Base-by-base conservation (phyloP, 2,113 vertebrate species). In the Planiliza haematocheilus region DNA sequence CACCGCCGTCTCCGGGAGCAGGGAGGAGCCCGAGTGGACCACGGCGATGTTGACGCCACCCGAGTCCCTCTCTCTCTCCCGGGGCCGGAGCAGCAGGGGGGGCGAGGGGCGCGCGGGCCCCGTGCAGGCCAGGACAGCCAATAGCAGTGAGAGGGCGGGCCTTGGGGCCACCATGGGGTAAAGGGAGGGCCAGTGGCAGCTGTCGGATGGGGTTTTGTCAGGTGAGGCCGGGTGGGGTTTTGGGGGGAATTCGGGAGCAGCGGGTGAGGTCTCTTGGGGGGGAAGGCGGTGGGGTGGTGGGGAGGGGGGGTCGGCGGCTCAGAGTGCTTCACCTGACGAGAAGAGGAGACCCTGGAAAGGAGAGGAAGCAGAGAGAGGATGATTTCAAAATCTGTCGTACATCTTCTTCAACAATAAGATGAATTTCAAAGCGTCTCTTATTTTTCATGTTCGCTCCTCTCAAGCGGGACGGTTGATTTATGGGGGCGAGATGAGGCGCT, bases 101-200 rank as follows among this genome's bases (percentile, higher is more conserved):
- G 93, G 93, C 83, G 94, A 94, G 86, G 93, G 90, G 81, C 91
- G 90, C 13, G 88, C 93, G 24, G 92, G 94, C 86, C 92, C 95
- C 89, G 94, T 93, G 89, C 95, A 95, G 70, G 93, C 93, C 92
- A 94, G 90, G 81, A 94, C 86, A 85, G 93, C 94, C 92, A 94
- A 86, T 56, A 94, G 88, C 81, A 94, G 86, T 78, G 94, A 93
- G 87, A 94, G 90, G 83, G 90, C 84, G 64, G 93, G 92, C 89
- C 89, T 85, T 88, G 81, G 91, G 86, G 92, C 91, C 86, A 91
- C 93, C 94, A 94, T 94, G 91, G 86, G 87, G 86, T 81, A 86
- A 83, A 82, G 77, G 81, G 68, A 65, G 78, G 86, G 79, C 86
- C 88, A 88, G 78, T 79, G 85, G 91, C 77, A 72, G 86, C 77